Base-by-base conservation (phyloP, 1,140 invertebrate genomes). In the Conus betulinus region DNA sequence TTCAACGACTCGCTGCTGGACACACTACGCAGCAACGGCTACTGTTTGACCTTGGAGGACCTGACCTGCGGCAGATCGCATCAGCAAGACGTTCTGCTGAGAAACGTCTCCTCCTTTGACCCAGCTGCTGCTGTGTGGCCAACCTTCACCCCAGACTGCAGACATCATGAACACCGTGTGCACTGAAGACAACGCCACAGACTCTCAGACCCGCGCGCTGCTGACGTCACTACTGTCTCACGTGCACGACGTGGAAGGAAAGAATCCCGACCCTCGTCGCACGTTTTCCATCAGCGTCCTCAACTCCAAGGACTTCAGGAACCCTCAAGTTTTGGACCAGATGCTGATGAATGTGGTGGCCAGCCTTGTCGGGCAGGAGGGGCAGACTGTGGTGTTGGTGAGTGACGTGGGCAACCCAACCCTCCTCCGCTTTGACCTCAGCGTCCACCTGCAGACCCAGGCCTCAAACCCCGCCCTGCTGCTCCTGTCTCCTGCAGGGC, bases 41-140 rank as follows among this genome's bases (percentile, higher is more conserved):
- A 87, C 74, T 87, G 85, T 52, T 52, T 87, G n/a, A 51, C 52
- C 17, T 10, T 87, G 85, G 85, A 79, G 15, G 85, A 87, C 51
- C 25, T 87, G 13, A 79, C 85, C 53, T 87, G 85, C 85, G 57
- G 25, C 53, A 78, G 74, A 25, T 87, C 74, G 7, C 85, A 51
- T 5, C 51, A 87, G 51, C 71, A 87, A 25, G 52, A 79, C 11
- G n/a, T 23, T 17, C 53, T 87, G n/a, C 20, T 79, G 52, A 8
- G 51, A 17, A 87, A 79, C 7, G 23, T 87, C 7, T 57, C 53
- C 20, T 87, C 85, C 53, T 5, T 8, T 0, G 52, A 17, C 3
- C 8, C 6, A 57, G 55, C n/a, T 27, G 17, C 6, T 25, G 27
- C 5, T 11, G 23, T 78, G 71, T 7, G 25, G 85, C 5, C 27